Evolutionary conservation across 30 jellyfish, hydroid and myxozoan genomes (phyloP), one percentile per base, ranked within the genome.

Genomic region (Hydractinia echinata): DNA sequence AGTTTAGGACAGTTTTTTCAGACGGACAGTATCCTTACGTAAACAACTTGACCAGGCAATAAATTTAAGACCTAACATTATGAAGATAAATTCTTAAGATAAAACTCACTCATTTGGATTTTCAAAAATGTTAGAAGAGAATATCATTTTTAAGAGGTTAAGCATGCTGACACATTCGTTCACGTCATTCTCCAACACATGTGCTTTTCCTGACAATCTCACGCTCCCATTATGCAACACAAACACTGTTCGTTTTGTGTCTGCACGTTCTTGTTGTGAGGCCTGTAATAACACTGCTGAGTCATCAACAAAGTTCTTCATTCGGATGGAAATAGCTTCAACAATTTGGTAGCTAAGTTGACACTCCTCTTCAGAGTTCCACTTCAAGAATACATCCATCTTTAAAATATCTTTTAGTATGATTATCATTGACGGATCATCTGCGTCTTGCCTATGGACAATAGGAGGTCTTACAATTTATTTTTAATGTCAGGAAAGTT

Each of bases 161-260:
- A 60, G 21, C 48, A 77, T 51, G 13, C 11, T 55, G 54, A 77
- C 18, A 54, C 85, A 77, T 54, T 54, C 79, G 1, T 61, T 50
- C 5, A 54, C 85, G 15, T 77, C 85, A 5, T 55, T 55, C 30
- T 54, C 53, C 55, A 71, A 30, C 48, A 48, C 16, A 55, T 77
- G 85, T 51, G 80, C 76, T 54, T 77, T 77, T 19, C 81, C 85
- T 8, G 81, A 18, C 85, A 77, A 51, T 30, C 52, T 55, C 30
- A 18, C 53, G 39, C 55, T 30, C 15, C 85, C 81, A 18, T 77
- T 76, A 48, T 55, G 61, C 30, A 77, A 54, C 4, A 77, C 53
- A 77, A 51, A 77, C 13, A 77, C 76, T 15, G 85, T 53, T 5
- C 81, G 4, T 30, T 77, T 77, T 5, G 76, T 77, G 7, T 61